Evolutionary conservation across 1,140 invertebrate species (phyloP).

Genomic region (Apis dorsata): DNA sequence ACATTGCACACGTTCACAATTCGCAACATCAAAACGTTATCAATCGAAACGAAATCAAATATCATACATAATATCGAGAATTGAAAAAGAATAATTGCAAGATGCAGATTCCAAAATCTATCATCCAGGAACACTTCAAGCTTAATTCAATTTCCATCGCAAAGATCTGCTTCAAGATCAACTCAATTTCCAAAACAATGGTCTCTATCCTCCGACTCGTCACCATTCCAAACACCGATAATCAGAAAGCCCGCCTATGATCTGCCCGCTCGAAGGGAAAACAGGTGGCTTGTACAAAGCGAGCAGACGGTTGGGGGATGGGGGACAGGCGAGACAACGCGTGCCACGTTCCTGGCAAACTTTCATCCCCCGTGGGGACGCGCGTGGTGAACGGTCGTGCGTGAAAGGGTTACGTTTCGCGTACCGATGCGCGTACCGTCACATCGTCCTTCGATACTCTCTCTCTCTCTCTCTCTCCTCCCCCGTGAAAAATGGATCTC

Average conservation of each 20-base stretch:
- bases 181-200: neutral
- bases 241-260: neutral
- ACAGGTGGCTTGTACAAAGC: conserved; percentile 22
- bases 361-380: conserved; percentile 20
- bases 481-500: conserved; percentile 56
- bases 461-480: neutral
- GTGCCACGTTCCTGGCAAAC: conserved; percentile 32
- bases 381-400: neutral
- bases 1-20: no score
- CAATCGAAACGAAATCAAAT: no score
- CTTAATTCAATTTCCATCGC: neutral
- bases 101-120: no score
- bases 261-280: neutral
- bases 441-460: neutral
- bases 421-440: neutral
- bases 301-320: no score
- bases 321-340: conserved; percentile 21
- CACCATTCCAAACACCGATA: neutral
- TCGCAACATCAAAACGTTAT: no score
- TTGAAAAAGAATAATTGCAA: no score
- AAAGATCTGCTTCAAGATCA: neutral
- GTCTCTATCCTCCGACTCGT: neutral
- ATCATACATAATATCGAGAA: no score
- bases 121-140: no score
- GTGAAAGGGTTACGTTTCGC: conserved; percentile 24